Evolutionary conservation across 2,888 invertebrate genomes (phyloP), one percentile per base, ranked within the genome.

Genomic region (Disparrhopalites patrizii): DNA sequence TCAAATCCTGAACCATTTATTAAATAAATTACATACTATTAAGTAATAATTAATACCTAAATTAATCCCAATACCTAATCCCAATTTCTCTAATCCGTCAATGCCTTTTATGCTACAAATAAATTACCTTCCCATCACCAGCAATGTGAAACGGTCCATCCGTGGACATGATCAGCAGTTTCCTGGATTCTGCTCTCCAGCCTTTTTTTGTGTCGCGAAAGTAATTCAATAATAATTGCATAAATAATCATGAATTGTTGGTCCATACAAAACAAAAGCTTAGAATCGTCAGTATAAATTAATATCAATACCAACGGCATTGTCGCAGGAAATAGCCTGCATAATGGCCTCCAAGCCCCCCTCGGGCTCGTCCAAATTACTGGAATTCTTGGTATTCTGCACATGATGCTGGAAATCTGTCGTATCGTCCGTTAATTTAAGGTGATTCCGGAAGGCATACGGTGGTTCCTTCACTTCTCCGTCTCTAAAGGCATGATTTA

Each of bases 81-180:
- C n/a, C n/a, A n/a, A n/a, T n/a, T n/a, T n/a, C n/a, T n/a, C n/a
- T n/a, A n/a, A n/a, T n/a, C n/a, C n/a, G n/a, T n/a, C n/a, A n/a
- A n/a, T n/a, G n/a, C n/a, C n/a, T n/a, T n/a, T n/a, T n/a, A 7
- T 47, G 18, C n/a, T 7, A 47, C 10, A 47, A 47, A n/a, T 33
- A 20, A 33, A 78, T 76, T 83, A 92, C 91, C 84, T 97, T 96
- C 77, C 98, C 99, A 81, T 99, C 99, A n/a, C 99, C 99, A 66
- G 99, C 99, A 80, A 94, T 96, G 82, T 99, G 99, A 81, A 99
- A 99, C n/a, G 95, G 93, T 18, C 97, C 97, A 81, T 99, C 99
- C 0, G 98, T 98, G 13, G 98, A 97, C 5, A 62, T 15, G 40
- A 62, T 55, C 10, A 62, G 28, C 2, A 99, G 85, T 73, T 94